A percentile compares a stretch with the other conserved stretches of the same genome.
phyloP scores from a whole-genome alignment of 2,113 vertebrate species.

The Myiozetetes cayanensis region DNA sequence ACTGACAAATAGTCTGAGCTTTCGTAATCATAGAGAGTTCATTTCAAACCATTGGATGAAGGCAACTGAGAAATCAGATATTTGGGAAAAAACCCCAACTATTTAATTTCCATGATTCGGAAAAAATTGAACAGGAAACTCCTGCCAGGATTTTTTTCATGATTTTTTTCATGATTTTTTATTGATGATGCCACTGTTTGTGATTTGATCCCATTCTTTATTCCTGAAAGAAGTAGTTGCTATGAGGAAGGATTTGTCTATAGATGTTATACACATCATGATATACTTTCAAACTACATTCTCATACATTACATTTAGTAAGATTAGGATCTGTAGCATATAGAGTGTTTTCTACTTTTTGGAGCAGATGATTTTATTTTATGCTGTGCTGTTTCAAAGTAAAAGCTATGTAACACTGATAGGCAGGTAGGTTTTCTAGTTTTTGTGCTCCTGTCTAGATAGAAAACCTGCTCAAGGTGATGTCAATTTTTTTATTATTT shows the following conservation, averaged over 20 bases:
- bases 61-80: not conserved
- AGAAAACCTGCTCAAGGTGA: not conserved
- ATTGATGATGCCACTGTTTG: not conserved
- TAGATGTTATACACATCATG: not conserved
- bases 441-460: not conserved
- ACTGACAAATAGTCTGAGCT: not conserved
- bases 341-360: not conserved
- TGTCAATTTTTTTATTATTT: not conserved
- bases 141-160: not conserved
- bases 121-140: not conserved
- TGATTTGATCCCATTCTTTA: not conserved
- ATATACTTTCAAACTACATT: not conserved
- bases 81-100: rapidly evolving
- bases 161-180: not conserved
- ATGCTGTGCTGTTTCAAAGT: not conserved
- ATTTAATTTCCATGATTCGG: not conserved
- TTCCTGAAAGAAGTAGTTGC: not conserved
- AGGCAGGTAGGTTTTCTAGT: not conserved
- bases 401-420: not conserved
- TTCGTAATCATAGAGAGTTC: not conserved
- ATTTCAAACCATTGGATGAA: not conserved
- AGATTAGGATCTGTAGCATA: not conserved
- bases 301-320: not conserved
- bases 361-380: not conserved
- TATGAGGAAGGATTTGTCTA: not conserved